Conservation (phyloP, 1,140 invertebrate genomes). For the Antheraea pernyi region DNA sequence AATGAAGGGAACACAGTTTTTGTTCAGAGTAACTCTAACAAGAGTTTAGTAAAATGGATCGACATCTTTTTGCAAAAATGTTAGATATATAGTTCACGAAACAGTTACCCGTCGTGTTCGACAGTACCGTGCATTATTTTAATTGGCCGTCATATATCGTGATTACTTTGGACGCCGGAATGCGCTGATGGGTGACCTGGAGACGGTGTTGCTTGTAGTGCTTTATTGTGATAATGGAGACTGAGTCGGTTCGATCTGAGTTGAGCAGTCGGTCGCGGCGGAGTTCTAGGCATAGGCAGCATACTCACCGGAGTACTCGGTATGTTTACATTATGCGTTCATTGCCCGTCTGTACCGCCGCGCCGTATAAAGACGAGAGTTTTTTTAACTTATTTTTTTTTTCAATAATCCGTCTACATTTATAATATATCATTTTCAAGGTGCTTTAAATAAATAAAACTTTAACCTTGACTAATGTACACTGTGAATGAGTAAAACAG, state of each 20-base stretch:
- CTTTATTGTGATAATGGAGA: conserved; percentile 75
- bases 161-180: conserved; percentile 48
- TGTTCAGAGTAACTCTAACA: neutral
- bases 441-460: neutral
- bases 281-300: conserved; percentile 80
- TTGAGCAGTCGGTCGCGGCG: conserved; percentile 81
- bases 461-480: too few species aligned
- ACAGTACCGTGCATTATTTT: conserved; percentile 1
- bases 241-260: conserved; percentile 82
- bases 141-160: conserved; percentile 33
- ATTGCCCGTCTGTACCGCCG: neutral
- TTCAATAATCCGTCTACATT: neutral
- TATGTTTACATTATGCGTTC: conserved; percentile 46
- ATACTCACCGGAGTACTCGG: conserved; percentile 82
- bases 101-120: conserved; percentile 36
- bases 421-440: neutral
- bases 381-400: neutral
- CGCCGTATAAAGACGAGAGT: too few species aligned
- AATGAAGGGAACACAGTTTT: conserved; percentile 60
- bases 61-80: conserved; percentile 14
- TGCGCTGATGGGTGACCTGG: conserved; percentile 51
- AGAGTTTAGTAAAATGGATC: neutral
- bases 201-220: neutral
- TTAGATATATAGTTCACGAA: conserved; percentile 31
- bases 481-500: neutral